Evolutionary conservation across 2,113 vertebrate genomes (phyloP).

Genomic region (Coturnix japonica): DNA sequence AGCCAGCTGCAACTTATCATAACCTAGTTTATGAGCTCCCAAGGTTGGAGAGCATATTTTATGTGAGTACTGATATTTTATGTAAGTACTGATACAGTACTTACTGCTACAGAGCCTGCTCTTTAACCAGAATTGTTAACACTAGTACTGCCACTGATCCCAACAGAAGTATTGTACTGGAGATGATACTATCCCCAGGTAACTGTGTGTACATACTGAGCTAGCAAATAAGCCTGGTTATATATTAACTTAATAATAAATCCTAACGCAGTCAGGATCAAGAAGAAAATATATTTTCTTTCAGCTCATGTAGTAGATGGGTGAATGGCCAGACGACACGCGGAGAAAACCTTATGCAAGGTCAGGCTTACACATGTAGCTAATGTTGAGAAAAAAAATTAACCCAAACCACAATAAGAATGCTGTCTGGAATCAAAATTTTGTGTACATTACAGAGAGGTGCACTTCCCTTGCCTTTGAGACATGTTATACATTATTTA

Average conservation of each 20-base stretch:
- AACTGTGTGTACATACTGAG: neutral
- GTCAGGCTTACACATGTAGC: neutral
- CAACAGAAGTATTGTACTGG: neutral
- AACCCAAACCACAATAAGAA: neutral
- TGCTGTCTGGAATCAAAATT: neutral
- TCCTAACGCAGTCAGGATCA: neutral
- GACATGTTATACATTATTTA: constrained; percentile 63
- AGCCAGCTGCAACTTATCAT: constrained; percentile 44
- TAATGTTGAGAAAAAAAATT: neutral
- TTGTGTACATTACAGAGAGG: neutral
- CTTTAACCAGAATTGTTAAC: neutral
- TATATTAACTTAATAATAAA: neutral
- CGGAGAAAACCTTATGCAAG: neutral
- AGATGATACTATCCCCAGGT: neutral
- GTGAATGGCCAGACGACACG: neutral
- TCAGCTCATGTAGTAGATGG: neutral
- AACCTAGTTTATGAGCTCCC: constrained; percentile 7
- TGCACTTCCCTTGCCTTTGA: neutral
- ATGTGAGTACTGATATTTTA: constrained; percentile 5
- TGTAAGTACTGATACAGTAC: neutral
- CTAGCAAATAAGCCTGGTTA: neutral
- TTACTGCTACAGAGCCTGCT: neutral
- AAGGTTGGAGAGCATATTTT: neutral
- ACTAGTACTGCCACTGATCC: neutral
- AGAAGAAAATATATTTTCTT: neutral